Base-by-base conservation (phyloP, 2,797 vertebrate species). In the Enteromius argenteus region DNA sequence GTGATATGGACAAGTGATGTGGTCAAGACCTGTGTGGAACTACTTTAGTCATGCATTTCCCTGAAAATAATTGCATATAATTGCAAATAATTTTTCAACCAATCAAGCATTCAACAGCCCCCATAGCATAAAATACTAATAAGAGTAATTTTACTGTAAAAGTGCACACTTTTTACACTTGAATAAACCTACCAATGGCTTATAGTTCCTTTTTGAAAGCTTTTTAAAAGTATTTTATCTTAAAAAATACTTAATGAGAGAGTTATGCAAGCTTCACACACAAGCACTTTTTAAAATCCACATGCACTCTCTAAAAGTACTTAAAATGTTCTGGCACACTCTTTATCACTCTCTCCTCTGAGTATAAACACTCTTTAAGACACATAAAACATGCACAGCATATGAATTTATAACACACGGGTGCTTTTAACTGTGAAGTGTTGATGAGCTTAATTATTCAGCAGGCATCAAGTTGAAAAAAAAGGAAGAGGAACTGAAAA, bases 371-470 rank as follows among this genome's bases (percentile, higher is more conserved):
- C 23, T 44, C 17, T 60, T 81, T 32, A 80, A 71, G 35, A 80
- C 19, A 17, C 39, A 58, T 71, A 80, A 80, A 80, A 46, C 51
- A 60, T 21, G 19, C 53, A 62, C 53, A 46, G 53, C 27, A 81
- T 81, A 37, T 64, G 13, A 73, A 81, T 81, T 49, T 49, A 81
- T 49, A 73, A 73, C 39, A 64, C 56, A 9, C 1, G 27, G 56
- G 69, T 73, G 80, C 72, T 67, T 83, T 74, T 53, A 76, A 83
- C 62, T 58, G 35, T 66, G 60, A 75, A 27, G 32, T 35, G 21
- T 30, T 78, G 68, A 76, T 58, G 46, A 83, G 23, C 42, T 75
- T 56, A 53, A 83, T 83, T 76, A 84, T 67, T 69, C 21, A 60
- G 9, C 37, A 84, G 69, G 72, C 42, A 72, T 32, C 37, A 72